Evolutionary conservation across 2,797 vertebrate genomes (phyloP).

Genomic region (Lindbergichthys nudifrons): DNA sequence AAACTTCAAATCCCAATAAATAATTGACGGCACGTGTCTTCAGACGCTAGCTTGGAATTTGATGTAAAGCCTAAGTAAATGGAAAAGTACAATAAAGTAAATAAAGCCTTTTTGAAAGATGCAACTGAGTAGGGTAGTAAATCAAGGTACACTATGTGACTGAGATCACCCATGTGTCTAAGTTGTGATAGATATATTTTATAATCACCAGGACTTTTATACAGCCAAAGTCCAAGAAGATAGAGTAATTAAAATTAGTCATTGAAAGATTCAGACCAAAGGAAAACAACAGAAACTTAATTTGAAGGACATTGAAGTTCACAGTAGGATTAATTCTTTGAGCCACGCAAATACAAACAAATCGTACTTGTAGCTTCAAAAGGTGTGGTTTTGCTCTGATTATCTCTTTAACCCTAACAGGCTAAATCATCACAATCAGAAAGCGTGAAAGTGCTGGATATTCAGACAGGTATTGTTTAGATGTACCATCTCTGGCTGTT

Average conservation of each 20-base stretch:
- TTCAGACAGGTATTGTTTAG: not conserved
- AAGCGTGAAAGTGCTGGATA: not conserved
- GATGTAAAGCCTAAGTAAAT: not conserved
- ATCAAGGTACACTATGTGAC: not conserved
- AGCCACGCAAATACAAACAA: not conserved
- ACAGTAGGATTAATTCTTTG: not conserved
- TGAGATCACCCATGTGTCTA: not conserved
- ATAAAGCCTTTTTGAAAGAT: not conserved
- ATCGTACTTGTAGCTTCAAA: not conserved
- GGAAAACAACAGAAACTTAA: not conserved
- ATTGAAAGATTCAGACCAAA: not conserved
- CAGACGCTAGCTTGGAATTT: not conserved
- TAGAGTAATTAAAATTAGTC: not conserved
- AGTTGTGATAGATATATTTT: not conserved
- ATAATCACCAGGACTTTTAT: not conserved
- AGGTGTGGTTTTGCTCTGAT: constrained; percentile 4
- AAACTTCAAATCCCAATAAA: not conserved
- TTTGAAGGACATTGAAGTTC: not conserved
- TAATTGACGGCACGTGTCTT: no score
- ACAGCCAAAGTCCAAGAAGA: not conserved
- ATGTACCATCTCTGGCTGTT: constrained; percentile 84
- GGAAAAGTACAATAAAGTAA: not conserved
- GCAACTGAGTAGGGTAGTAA: accelerated
- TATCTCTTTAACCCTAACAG: not conserved
- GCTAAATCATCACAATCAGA: not conserved